Evolutionary conservation across 2,113 vertebrate genomes (phyloP).

Genomic region (Garra rufa): DNA sequence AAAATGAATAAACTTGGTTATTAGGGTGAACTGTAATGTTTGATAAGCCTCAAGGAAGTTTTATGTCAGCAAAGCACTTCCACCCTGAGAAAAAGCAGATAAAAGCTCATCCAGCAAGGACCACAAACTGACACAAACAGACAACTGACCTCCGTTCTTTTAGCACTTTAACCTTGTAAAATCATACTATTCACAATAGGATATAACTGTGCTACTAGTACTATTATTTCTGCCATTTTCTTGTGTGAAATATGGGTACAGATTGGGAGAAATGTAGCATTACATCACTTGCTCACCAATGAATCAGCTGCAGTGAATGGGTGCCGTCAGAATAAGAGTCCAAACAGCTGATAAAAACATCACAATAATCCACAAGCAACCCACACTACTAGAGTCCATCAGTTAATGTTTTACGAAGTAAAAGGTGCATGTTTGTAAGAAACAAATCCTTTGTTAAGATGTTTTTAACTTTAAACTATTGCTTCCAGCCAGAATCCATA

Average conservation of each 20-base stretch:
- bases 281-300: neutral
- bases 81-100: constrained; percentile 14
- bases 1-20: no score
- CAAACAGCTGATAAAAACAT: neutral
- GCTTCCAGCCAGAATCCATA: no score
- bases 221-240: neutral
- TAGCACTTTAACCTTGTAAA: neutral
- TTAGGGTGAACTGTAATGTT: no score
- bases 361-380: neutral
- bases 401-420: neutral
- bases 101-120: constrained; percentile 26
- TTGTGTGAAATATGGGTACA: neutral
- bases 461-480: no score
- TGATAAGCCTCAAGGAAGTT: constrained; percentile 44
- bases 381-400: neutral
- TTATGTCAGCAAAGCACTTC: constrained; percentile 29
- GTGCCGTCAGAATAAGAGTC: neutral
- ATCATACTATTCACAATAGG: neutral
- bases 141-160: neutral
- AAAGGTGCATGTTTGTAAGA: neutral
- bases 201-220: neutral
- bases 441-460: neutral
- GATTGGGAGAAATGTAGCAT: no score
- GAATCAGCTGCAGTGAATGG: neutral
- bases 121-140: neutral